Evolutionary conservation across 2,797 vertebrate species (phyloP).

Genomic region (Chelon auratus): DNA sequence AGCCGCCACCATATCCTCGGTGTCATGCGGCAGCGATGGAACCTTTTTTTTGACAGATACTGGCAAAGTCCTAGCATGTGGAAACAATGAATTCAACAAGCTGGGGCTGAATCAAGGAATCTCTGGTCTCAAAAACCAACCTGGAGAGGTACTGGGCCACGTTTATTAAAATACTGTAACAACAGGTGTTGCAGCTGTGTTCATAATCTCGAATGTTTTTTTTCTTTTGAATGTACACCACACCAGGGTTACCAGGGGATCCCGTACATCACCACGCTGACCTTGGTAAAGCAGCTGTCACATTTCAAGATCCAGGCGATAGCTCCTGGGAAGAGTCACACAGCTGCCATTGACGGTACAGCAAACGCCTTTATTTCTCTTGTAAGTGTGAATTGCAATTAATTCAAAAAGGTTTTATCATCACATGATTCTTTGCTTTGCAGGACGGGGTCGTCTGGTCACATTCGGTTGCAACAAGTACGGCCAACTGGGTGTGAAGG

Average conservation of each 20-base stretch:
- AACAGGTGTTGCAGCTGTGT: neutral
- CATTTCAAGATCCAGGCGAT: constrained; percentile 93
- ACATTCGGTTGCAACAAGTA: constrained; percentile 98
- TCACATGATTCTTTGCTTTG: constrained; percentile 17
- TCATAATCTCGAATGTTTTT: constrained; percentile 1
- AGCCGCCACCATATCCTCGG: constrained; percentile 89
- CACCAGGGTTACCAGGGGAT: constrained; percentile 91
- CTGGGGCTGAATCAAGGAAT: constrained; percentile 95
- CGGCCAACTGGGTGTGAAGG: constrained; percentile 95
- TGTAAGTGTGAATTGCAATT: neutral
- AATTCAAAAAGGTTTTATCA: neutral
- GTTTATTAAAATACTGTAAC: neutral
- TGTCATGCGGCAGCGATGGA: constrained; percentile 93
- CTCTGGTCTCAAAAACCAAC: constrained; percentile 94
- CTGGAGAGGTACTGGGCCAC: constrained; percentile 78
- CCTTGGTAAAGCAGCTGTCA: constrained; percentile 93
- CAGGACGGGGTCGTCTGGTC: constrained; percentile 93
- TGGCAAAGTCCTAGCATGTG: constrained; percentile 96
- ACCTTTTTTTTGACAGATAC: constrained; percentile 95
- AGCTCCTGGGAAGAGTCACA: constrained; percentile 94
- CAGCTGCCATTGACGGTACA: constrained; percentile 95
- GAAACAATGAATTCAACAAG: constrained; percentile 98
- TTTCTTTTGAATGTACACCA: constrained; percentile 9
- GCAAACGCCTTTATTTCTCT: neutral
- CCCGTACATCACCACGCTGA: constrained; percentile 93